Base-by-base conservation (phyloP, 2,113 vertebrate species). In the Melanocharis versteri region DNA sequence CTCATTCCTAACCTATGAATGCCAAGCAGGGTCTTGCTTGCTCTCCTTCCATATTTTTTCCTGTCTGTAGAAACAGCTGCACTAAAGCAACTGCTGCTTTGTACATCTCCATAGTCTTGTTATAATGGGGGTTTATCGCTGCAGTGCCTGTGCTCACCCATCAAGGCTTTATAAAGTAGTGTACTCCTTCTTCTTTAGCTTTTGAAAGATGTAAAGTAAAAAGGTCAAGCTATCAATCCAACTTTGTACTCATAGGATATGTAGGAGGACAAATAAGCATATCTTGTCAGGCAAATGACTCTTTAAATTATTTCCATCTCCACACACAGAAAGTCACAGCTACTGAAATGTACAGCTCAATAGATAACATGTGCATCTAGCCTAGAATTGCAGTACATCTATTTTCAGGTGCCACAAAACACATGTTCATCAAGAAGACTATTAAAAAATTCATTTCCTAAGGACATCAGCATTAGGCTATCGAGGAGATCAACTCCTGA, bases 361-460 rank as follows among this genome's bases (percentile, higher is more conserved):
- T 24, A 61, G 42, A 33, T 73, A 65, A 95, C 69, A 77, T 35
- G 54, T 30, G 33, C 45, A 83, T n/a, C n/a, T 18, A 71, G n/a
- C 54, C 66, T 35, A 33, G 83, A 73, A 91, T 58, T 66, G 40
- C 2, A 54, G 64, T 51, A 44, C 88, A 83, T 83, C 71, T 88
- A 24, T 88, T 91, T 96, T 78, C 87, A 94, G 87, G 64, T 83
- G 51, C 85, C 44, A 56, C 60, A 69, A 75, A 90, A 44, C 71
- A 75, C 40, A 47, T 33, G 76, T 66, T 90, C 65, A 58, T 88
- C 79, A 83, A 71, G 75, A 83, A 88, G 47, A 50, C 53, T 73
- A 73, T 96, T 95, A 83, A 95, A 94, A 91, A 93, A 66, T 65
- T 65, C 5, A 83, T 92, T 83, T 95, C 78, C 71, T 48, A n/a